Conservation (phyloP, 2,888 invertebrate species). For the Syrphus vitripennis region DNA sequence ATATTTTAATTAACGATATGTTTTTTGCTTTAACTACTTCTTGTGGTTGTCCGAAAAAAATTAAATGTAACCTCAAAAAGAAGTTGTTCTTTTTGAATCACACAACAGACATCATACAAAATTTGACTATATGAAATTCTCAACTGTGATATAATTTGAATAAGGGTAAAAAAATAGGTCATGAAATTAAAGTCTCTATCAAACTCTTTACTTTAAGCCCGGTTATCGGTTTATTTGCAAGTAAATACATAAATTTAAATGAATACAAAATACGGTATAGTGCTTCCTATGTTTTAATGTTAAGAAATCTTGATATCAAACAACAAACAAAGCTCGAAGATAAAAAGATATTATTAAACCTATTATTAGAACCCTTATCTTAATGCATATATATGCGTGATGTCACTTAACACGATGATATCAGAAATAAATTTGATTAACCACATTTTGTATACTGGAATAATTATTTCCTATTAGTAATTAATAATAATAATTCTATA, state of each 20-base stretch:
- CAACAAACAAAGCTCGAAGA: not conserved
- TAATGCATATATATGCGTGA: constrained; percentile 32
- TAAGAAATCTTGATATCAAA: not conserved
- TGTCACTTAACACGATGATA: constrained; percentile 57
- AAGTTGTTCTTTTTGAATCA: no score
- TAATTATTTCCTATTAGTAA: constrained; percentile 38
- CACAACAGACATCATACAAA: no score
- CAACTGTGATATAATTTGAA: no score
- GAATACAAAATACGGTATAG: no score
- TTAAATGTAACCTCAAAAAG: no score
- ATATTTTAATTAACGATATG: not conserved
- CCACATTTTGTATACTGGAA: constrained; percentile 4
- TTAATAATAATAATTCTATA: constrained; percentile 27
- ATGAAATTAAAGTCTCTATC: no score
- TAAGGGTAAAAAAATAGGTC: no score
- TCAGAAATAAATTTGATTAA: constrained; percentile 50
- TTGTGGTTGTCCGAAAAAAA: not conserved
- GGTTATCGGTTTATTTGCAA: no score
- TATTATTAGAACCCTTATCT: constrained; percentile 5
- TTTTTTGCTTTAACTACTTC: not conserved
- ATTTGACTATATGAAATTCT: no score
- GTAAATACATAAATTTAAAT: no score
- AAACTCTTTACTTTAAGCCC: no score
- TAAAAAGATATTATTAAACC: not conserved
- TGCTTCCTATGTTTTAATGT: no score